These are phyloP conservation scores for Nasua narica DNA, from an alignment of 2,797 vertebrate species.

Conservation along the genomic window DNA sequence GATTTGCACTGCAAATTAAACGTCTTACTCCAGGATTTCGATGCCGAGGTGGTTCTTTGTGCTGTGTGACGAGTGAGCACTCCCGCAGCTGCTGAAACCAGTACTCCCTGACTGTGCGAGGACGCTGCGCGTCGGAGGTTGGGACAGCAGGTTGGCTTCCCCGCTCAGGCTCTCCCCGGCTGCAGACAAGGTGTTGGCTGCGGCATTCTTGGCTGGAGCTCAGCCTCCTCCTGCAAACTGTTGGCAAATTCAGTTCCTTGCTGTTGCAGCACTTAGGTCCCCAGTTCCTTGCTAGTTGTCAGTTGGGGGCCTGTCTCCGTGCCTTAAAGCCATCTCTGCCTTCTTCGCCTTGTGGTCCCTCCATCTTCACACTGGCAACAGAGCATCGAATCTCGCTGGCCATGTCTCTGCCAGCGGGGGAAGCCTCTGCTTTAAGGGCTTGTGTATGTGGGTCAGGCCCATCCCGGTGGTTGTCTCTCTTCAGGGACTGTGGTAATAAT, in stretches of 20 bases:
- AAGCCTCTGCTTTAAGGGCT: neutral
- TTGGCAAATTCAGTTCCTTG: neutral
- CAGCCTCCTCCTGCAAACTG: neutral
- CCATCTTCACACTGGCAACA: neutral
- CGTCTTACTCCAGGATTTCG: rapidly evolving
- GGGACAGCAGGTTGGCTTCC: neutral
- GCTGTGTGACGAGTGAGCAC: neutral
- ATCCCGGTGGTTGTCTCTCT: neutral
- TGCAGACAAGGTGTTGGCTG: neutral
- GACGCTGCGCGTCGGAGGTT: neutral
- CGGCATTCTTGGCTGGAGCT: neutral
- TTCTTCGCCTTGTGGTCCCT: neutral
- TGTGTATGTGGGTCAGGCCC: neutral
- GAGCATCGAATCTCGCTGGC: neutral
- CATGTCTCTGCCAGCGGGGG: neutral
- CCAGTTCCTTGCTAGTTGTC: neutral
- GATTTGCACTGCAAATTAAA: rapidly evolving
- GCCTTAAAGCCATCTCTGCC: neutral
- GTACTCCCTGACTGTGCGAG: rapidly evolving
- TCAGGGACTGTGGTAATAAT: neutral
- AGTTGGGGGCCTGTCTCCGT: neutral
- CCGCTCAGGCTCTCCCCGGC: neutral
- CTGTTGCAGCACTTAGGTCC: neutral
- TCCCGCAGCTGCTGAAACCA: neutral
- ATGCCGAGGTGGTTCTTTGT: rapidly evolving